Percentiles rank a stretch among this genome's conserved stretches.
These are phyloP conservation scores for Pantala flavescens DNA, from an alignment of 1,140 invertebrate species.

Conservation along the genomic window DNA sequence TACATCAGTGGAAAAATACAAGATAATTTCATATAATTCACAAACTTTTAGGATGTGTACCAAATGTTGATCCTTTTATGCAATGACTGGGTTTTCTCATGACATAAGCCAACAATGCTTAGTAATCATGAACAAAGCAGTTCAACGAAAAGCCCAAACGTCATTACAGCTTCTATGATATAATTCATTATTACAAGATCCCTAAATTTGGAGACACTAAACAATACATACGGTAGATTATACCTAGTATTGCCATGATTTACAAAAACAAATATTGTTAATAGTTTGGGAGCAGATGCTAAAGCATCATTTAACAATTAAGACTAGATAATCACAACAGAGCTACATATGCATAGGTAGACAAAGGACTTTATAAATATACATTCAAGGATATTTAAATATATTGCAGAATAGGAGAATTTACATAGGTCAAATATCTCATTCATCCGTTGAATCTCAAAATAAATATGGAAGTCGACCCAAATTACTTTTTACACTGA, in stretches of 20 bases:
- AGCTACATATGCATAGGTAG: neutral
- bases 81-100: too few relatives aligned
- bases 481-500: neutral
- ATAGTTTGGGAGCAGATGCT: neutral
- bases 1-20: constrained; percentile 6
- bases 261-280: neutral
- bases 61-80: too few relatives aligned
- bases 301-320: neutral
- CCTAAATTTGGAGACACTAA: neutral
- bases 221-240: neutral
- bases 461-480: neutral
- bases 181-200: neutral
- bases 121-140: neutral
- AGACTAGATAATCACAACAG: constrained; percentile 6
- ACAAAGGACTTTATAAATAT: neutral
- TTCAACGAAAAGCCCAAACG: neutral
- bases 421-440: neutral
- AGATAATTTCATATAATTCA: neutral
- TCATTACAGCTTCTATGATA: neutral
- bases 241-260: neutral
- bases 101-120: neutral
- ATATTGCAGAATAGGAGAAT: neutral
- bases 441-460: neutral
- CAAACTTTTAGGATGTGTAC: too few relatives aligned
- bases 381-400: neutral